Conservation (phyloP, 2,113 vertebrate genomes). For the Cygnus atratus region DNA sequence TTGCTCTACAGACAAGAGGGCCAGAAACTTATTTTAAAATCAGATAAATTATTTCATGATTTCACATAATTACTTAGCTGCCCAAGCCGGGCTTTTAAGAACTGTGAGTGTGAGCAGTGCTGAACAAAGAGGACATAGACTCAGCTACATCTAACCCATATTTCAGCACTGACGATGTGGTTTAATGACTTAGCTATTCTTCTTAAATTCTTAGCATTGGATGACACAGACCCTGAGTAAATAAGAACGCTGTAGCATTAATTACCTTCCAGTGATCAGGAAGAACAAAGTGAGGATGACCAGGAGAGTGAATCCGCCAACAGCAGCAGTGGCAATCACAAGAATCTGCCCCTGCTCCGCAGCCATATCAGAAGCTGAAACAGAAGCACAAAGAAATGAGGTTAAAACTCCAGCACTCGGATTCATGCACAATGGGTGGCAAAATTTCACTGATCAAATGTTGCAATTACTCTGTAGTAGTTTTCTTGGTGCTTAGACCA, state of each 20-base stretch:
- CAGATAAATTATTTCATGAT: neutral
- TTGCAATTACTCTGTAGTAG: neutral
- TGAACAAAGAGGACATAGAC: neutral
- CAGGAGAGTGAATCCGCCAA: constrained; percentile 93
- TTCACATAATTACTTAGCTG: neutral
- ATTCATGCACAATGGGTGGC: neutral
- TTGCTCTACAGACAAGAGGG: neutral
- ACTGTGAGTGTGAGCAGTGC: neutral
- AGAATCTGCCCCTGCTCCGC: constrained; percentile 94
- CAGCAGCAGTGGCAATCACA: constrained; percentile 92
- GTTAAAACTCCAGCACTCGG: neutral
- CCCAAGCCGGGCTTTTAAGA: neutral
- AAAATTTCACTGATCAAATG: neutral
- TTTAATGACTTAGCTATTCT: neutral
- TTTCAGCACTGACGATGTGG: neutral
- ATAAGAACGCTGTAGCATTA: neutral
- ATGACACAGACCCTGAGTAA: neutral
- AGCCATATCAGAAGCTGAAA: constrained; percentile 90
- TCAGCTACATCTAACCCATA: neutral
- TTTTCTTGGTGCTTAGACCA: neutral
- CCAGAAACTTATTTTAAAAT: neutral
- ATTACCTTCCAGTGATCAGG: constrained; percentile 94
- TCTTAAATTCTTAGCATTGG: neutral
- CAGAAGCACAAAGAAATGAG: constrained; percentile 18
- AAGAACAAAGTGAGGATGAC: constrained; percentile 96